phyloP scores from a whole-genome alignment of 1,140 invertebrate genomes.

The Drosophila jambulina region DNA sequence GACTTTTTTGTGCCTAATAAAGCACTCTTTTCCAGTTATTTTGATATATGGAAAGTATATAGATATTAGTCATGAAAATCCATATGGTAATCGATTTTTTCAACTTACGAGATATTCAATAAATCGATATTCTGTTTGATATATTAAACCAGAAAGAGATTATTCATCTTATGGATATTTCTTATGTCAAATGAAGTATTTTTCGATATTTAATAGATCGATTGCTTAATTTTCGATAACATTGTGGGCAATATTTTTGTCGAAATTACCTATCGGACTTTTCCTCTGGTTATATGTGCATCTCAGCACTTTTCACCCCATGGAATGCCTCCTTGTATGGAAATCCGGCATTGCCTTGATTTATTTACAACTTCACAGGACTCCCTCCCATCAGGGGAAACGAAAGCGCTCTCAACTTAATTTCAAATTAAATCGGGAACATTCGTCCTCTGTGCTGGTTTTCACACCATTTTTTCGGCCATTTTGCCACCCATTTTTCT shows the following conservation, averaged over 20 bases:
- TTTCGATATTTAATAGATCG: background rate
- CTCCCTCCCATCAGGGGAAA: background rate
- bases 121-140: background rate
- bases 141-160: background rate
- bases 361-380: slow-evolving; percentile 16
- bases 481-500: background rate
- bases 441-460: slow-evolving; percentile 1
- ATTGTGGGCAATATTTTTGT: background rate
- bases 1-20: background rate
- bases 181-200: background rate
- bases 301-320: background rate
- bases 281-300: background rate
- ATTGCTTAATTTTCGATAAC: background rate
- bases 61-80: background rate
- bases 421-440: slow-evolving; percentile 8
- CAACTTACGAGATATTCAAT: fast-evolving
- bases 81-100: background rate
- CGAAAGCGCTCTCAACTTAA: slow-evolving; percentile 2
- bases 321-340: background rate
- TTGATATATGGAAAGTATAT: background rate
- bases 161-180: background rate
- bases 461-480: slow-evolving; percentile 2
- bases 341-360: background rate
- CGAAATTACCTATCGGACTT: background rate
- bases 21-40: too few species aligned